These are phyloP conservation scores for Dioctria rufipes DNA, from an alignment of 2,888 invertebrate species.

Conservation along the genomic window DNA sequence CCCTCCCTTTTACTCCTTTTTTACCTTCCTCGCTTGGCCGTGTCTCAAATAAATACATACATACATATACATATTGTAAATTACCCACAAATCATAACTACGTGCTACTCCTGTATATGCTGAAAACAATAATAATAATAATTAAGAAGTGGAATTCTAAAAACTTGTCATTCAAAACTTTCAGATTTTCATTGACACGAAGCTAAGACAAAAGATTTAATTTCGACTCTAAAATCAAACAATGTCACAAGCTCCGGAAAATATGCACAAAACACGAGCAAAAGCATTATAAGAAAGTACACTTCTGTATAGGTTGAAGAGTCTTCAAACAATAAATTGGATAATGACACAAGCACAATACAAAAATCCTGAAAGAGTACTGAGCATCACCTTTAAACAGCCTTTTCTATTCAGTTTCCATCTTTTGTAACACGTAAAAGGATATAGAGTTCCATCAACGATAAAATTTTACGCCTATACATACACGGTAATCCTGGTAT, in stretches of 20 bases:
- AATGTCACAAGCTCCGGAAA: neutral
- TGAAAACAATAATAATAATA: no score
- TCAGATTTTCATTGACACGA: no score
- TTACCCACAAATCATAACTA: no score
- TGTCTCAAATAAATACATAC: no score
- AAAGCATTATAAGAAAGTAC: neutral
- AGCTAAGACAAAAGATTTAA: no score
- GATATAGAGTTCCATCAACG: constrained; percentile 31
- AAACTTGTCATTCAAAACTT: no score
- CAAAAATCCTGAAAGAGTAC: neutral
- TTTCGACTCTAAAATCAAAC: no score
- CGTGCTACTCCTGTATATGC: no score
- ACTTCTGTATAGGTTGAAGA: neutral
- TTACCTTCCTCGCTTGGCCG: no score
- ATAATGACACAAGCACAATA: neutral
- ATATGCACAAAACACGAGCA: neutral
- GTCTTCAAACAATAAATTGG: neutral
- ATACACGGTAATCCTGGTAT: neutral
- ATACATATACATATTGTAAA: no score
- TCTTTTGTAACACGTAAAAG: neutral
- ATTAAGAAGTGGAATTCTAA: no score
- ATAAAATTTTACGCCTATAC: constrained; percentile 47
- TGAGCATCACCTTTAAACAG: neutral
- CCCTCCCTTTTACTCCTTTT: no score
- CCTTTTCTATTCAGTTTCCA: constrained; percentile 4